phyloP scores from a whole-genome alignment of 1,140 invertebrate species.

The Lasioglossum albipes region DNA sequence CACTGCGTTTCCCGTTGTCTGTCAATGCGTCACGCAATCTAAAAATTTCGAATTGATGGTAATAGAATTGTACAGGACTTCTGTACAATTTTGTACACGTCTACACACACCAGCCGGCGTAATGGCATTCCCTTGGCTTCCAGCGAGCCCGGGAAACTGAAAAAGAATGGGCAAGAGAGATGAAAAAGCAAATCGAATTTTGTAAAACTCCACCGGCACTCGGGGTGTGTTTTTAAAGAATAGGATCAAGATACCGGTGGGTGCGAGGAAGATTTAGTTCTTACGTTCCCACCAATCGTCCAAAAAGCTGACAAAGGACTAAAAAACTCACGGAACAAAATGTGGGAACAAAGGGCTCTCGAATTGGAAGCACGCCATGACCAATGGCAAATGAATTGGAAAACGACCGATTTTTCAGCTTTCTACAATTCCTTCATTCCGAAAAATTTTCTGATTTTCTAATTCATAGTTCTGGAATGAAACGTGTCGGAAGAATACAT shows the following conservation, averaged over 20 bases:
- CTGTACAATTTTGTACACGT: background rate
- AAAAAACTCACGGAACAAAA: constrained; percentile 27
- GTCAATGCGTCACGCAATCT: background rate
- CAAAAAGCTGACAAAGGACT: constrained; percentile 34
- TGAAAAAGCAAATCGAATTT: constrained; percentile 68
- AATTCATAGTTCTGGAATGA: too few species aligned
- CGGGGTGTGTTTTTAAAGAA: constrained; percentile 27
- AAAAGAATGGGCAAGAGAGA: constrained; percentile 47
- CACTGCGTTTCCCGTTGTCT: background rate
- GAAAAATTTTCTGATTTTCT: too few species aligned
- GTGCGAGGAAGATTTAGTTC: constrained; percentile 59
- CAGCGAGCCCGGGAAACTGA: background rate
- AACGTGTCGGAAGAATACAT: too few species aligned
- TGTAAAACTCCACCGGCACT: constrained; percentile 59
- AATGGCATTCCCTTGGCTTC: background rate
- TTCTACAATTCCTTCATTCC: background rate
- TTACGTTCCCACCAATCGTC: constrained; percentile 38
- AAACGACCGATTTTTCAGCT: background rate
- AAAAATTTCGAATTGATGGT: background rate
- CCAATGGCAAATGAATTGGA: constrained; percentile 31
- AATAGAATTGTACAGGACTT: too few species aligned
- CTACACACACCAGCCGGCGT: background rate
- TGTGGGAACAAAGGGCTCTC: constrained; percentile 23
- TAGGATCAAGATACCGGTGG: constrained; percentile 40
- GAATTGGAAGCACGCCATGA: constrained; percentile 16